Conservation (phyloP, 2,797 vertebrate species). For the Nyctibius grandis region DNA sequence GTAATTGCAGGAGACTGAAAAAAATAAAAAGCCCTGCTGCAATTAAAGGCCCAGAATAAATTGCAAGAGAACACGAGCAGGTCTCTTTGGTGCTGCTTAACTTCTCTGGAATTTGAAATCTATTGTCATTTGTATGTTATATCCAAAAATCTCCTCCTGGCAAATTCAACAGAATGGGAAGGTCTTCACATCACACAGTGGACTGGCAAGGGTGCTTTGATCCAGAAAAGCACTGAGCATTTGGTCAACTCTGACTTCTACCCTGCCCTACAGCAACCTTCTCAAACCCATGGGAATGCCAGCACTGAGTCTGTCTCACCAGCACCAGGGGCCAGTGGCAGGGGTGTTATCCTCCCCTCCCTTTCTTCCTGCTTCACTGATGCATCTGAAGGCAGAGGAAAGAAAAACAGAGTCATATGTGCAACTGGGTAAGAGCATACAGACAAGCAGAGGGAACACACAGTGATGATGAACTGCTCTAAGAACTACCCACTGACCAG, state of each 20-base stretch:
- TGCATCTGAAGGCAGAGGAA: neutral
- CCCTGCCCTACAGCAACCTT: neutral
- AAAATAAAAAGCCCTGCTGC: neutral
- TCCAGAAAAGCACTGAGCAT: neutral
- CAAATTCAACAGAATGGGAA: neutral
- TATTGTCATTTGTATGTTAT: neutral
- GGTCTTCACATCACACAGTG: neutral
- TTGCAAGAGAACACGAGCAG: neutral
- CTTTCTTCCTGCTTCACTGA: neutral
- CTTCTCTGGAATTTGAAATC: neutral
- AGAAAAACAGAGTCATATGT: neutral
- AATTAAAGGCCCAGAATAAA: neutral
- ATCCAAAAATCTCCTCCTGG: neutral
- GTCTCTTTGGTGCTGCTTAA: neutral
- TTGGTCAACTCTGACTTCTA: neutral
- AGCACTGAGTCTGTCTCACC: neutral
- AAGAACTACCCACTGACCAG: neutral
- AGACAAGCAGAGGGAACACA: neutral
- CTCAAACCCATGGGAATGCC: neutral
- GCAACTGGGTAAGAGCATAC: neutral
- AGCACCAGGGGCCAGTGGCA: neutral
- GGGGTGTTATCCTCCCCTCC: neutral
- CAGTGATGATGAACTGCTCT: neutral
- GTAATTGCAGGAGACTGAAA: neutral
- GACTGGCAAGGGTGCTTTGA: neutral